Conservation (phyloP, 2,113 vertebrate species). For the Nettapus auritus region DNA sequence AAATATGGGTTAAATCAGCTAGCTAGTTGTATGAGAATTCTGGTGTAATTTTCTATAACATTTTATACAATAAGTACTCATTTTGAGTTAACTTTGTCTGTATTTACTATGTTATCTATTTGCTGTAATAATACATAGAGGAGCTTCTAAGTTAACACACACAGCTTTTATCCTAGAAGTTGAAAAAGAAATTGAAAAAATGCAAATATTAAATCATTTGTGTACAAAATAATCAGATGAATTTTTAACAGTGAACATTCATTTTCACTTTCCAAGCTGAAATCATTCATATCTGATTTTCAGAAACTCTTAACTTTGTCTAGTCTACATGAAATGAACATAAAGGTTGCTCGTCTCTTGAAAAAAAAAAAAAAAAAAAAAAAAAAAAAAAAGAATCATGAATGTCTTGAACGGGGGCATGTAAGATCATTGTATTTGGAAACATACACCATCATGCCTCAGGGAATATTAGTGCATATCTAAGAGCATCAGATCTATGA, state of each 20-base stretch:
- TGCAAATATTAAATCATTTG: neutral
- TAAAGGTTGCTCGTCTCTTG: neutral
- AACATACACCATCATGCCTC: neutral
- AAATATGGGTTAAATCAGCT: neutral
- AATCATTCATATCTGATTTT: neutral
- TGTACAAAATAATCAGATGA: neutral
- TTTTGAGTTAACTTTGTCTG: neutral
- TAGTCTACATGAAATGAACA: neutral
- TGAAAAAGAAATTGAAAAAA: neutral
- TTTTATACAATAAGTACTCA: neutral
- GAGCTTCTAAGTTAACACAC: neutral
- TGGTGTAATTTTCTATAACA: neutral
- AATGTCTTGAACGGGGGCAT: neutral
- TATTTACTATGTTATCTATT: slow-evolving; percentile 3
- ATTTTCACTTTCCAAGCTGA: neutral
- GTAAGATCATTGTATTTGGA: neutral
- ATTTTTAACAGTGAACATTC: neutral
- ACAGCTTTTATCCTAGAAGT: neutral
- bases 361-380: neutral
- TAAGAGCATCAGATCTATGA: neutral
- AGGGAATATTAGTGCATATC: neutral
- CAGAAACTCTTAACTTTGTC: neutral
- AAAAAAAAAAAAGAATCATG: neutral
- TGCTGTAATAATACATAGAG: neutral
- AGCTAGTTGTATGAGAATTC: neutral